Base-by-base conservation (phyloP, 2,888 invertebrate species). In the Mactromeris polynyma region DNA sequence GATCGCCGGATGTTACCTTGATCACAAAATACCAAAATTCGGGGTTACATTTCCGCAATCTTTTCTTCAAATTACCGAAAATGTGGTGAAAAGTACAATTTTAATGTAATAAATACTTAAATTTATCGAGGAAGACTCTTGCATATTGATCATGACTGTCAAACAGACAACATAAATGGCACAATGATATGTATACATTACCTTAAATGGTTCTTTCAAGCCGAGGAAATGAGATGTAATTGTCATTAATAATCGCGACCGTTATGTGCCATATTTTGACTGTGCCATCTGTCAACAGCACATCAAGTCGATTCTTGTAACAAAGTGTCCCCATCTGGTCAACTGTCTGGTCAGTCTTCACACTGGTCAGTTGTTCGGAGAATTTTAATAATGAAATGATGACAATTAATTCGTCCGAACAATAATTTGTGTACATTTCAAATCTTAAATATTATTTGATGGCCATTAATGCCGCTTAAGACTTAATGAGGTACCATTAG, bases 281-380 rank as follows among this genome's bases (percentile, higher is more conserved):
- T 85, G 83, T 58, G 82, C 85, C 88, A 88, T 88, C 88, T 88
- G 88, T 88, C 88, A 88, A 17, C 81, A 33, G 33, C 31, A 11
- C 42, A 58, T 88, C 73, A 73, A 58, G 26, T 36, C 42, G 33
- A 46, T 54, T 58, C 85, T 77, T 54, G 78, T 42, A 81, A 88
- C 85, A 81, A 58, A 81, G 33, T 85, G 85, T 78, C 46, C 85
- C 36, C 82, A 88, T 83, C 80, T 79, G 81, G 77, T 36, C 79
- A 46, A 69, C 77, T 88, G 88, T 82, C 82, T 78, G 64, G 31
- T 46, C 86, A 81, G 21, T 33, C 46, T 54, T 77, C 33, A 36
- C 54, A 77, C 51, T 84, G 84, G 78, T 51, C 78, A 84, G 78
- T 46, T 73, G 54, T 78, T 73, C 11, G 78, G 54, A 58, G 51